These are phyloP conservation scores for Myiotriccus ornatus DNA, from an alignment of 2,797 vertebrate species.

Conservation along the genomic window DNA sequence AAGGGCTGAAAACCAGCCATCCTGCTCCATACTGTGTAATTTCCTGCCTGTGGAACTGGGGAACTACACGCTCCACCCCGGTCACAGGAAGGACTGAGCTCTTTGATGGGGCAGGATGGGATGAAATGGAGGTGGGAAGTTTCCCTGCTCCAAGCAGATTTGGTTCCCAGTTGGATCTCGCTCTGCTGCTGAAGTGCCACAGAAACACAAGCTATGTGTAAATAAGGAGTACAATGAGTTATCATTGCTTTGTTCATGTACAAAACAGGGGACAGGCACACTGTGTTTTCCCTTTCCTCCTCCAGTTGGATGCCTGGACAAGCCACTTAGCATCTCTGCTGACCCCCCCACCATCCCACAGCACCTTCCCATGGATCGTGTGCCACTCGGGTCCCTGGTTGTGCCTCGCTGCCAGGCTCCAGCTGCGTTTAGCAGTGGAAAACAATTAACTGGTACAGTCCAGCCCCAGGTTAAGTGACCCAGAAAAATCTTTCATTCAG, in stretches of 20 bases:
- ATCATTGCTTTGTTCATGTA: background rate
- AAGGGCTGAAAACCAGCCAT: background rate
- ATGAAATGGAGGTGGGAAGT: background rate
- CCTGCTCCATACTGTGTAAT: accelerated
- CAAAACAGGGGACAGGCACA: background rate
- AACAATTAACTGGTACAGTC: background rate
- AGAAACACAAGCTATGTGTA: background rate
- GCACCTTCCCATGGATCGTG: accelerated
- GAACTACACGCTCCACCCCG: background rate
- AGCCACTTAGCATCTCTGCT: background rate
- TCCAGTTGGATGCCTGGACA: background rate
- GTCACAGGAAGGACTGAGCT: background rate
- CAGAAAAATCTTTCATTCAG: background rate
- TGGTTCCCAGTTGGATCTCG: background rate
- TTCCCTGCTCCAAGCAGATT: background rate
- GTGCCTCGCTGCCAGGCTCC: background rate
- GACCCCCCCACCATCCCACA: accelerated
- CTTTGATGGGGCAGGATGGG: background rate
- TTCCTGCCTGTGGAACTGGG: background rate
- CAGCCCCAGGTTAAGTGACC: background rate
- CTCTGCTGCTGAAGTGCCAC: background rate
- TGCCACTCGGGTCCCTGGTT: background rate
- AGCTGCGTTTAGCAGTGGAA: background rate
- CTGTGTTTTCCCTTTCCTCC: background rate
- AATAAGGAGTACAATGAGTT: background rate